Conservation (phyloP, 2,113 vertebrate genomes). For the Marmota monax region DNA sequence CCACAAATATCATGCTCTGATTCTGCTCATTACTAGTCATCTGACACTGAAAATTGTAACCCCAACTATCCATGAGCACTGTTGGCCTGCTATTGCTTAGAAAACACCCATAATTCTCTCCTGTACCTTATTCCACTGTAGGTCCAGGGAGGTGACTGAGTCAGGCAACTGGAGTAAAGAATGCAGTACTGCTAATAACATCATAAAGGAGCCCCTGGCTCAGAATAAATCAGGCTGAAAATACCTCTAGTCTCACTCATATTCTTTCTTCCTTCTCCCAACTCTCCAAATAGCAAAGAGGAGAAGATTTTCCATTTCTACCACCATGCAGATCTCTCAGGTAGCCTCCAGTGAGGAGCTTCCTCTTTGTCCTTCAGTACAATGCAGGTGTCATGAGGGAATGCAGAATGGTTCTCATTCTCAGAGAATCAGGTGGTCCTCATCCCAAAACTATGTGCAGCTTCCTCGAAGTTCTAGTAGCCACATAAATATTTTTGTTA, state of each 20-base stretch:
- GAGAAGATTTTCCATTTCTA: background rate
- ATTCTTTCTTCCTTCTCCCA: background rate
- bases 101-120: background rate
- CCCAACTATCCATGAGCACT: background rate
- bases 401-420: background rate
- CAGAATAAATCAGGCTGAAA: background rate
- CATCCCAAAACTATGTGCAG: background rate
- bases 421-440: background rate
- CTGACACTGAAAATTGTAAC: background rate
- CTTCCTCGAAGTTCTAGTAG: background rate
- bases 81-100: background rate
- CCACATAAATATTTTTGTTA: background rate
- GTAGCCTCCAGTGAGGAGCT: background rate
- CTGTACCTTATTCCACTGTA: background rate
- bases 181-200: background rate
- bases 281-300: background rate
- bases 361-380: background rate
- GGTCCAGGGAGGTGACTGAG: background rate
- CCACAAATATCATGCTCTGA: background rate
- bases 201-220: background rate
- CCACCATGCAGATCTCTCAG: background rate
- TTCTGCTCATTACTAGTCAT: background rate
- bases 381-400: background rate
- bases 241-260: background rate
- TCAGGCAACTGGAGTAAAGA: background rate